phyloP scores from a whole-genome alignment of 2,797 vertebrate species.

The Triplophysa yarkandensis region DNA sequence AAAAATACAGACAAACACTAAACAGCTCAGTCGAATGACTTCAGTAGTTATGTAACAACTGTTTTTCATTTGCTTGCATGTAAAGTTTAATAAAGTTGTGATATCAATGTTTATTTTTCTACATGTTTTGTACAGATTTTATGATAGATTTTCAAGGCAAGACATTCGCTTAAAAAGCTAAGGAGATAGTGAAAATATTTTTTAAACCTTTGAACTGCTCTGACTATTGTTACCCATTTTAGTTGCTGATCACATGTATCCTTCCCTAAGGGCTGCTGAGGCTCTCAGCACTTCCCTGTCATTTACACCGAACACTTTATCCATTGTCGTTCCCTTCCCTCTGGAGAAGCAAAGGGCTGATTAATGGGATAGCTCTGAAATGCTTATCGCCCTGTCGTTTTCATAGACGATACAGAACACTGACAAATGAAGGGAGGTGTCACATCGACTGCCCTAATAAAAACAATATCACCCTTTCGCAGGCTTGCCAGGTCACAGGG shows the following conservation, averaged over 20 bases:
- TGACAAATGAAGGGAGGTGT: conserved; percentile 54
- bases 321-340: conserved; percentile 45
- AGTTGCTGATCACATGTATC: conserved; percentile 10
- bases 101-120: conserved; percentile 26
- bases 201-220: neutral
- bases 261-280: neutral
- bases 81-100: conserved; percentile 59
- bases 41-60: neutral
- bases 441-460: conserved; percentile 63
- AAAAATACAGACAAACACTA: conserved; percentile 16
- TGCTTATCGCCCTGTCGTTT: conserved; percentile 36
- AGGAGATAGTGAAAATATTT: neutral
- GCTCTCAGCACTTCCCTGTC: conserved; percentile 45
- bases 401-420: conserved; percentile 50
- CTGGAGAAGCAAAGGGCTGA: conserved; percentile 34
- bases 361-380: conserved; percentile 52
- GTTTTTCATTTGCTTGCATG: neutral
- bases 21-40: conserved; percentile 33
- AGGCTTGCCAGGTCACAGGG: conserved; percentile 67
- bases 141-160: neutral
- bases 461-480: conserved; percentile 64
- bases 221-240: conserved; percentile 38
- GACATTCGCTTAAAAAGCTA: neutral
- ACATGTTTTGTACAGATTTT: neutral
- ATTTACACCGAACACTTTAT: conserved; percentile 35